Evolutionary conservation across 1,140 invertebrate genomes (phyloP).

Genomic region (Drosophila carrolli): DNA sequence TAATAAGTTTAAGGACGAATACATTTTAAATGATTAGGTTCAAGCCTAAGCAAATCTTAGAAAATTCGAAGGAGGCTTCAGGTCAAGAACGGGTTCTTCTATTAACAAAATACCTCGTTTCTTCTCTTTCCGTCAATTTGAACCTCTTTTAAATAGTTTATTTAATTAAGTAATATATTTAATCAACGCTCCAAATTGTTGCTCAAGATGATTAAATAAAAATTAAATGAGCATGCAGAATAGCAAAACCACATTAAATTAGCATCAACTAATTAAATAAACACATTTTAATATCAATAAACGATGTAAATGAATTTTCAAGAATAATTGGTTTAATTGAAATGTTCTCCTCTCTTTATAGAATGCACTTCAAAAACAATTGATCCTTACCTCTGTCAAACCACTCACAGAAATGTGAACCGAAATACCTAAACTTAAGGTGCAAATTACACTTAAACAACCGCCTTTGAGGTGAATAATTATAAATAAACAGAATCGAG

Average conservation of each 20-base stretch:
- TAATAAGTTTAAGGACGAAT: too few species aligned
- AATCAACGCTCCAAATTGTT: too few species aligned
- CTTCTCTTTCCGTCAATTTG: too few species aligned
- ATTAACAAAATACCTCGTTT: too few species aligned
- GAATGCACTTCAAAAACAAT: constrained; percentile 11
- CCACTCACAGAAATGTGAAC: constrained; percentile 12
- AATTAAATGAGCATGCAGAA: too few species aligned
- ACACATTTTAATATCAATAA: neutral
- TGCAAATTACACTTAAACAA: neutral
- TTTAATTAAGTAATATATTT: too few species aligned
- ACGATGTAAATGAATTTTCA: neutral
- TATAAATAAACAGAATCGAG: constrained; percentile 6
- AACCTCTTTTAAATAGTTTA: too few species aligned
- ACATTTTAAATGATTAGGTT: too few species aligned
- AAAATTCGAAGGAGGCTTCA: too few species aligned
- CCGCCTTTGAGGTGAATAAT: constrained; percentile 6
- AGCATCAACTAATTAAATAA: neutral
- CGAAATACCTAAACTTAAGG: neutral
- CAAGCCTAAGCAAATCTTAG: too few species aligned
- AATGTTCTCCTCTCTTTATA: constrained; percentile 2
- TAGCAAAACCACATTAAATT: neutral
- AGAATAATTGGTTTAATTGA: constrained; percentile 5
- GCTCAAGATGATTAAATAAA: too few species aligned
- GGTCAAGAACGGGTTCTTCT: too few species aligned
- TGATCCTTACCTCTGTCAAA: neutral